Conservation (phyloP, 2,113 vertebrate genomes). For the Trogon melanurus region DNA sequence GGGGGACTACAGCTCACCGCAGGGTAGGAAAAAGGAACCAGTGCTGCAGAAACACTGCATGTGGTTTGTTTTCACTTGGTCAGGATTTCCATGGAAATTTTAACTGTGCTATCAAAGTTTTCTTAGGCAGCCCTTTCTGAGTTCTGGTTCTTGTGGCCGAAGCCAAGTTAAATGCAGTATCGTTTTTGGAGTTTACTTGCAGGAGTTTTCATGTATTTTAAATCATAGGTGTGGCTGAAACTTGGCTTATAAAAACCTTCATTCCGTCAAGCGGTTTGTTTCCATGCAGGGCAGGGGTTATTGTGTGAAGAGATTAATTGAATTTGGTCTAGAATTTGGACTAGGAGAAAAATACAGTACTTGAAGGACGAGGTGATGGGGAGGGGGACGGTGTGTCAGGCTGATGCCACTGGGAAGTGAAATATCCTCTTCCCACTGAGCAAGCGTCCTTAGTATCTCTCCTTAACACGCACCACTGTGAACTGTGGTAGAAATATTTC, state of each 20-base stretch:
- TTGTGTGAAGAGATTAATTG: neutral
- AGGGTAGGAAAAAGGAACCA: neutral
- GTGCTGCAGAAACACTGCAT: neutral
- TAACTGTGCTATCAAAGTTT: neutral
- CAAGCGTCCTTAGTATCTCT: neutral
- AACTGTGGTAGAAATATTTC: neutral
- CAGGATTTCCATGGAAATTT: neutral
- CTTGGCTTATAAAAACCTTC: neutral
- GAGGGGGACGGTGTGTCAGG: neutral
- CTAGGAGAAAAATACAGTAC: neutral
- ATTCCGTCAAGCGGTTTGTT: neutral
- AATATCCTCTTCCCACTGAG: neutral
- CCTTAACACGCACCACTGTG: neutral
- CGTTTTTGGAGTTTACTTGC: neutral
- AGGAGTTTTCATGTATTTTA: neutral
- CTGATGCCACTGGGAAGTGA: neutral
- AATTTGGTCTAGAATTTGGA: neutral
- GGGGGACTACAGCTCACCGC: neutral
- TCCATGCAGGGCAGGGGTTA: neutral
- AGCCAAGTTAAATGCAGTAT: neutral
- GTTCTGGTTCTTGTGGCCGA: neutral
- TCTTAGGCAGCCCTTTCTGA: neutral
- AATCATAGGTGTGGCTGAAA: slow-evolving; percentile 30
- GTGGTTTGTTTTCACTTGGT: neutral
- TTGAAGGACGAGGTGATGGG: neutral